phyloP scores from a whole-genome alignment of 2,888 invertebrate species.

The Nesidiocoris tenuis region DNA sequence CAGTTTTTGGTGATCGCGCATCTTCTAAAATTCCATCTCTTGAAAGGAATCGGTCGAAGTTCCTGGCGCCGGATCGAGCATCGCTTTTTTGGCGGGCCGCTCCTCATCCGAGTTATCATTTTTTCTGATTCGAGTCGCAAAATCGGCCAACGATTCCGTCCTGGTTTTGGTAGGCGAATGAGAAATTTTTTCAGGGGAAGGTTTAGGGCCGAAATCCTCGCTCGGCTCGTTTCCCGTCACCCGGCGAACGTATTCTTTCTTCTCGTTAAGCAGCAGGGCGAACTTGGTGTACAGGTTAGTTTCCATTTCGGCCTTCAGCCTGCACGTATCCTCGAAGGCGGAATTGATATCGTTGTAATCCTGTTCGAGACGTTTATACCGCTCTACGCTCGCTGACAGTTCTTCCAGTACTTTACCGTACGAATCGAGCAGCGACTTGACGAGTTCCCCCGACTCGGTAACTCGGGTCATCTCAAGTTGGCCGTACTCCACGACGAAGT shows the following conservation, averaged over 20 bases:
- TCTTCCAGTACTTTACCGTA: conserved; percentile 24
- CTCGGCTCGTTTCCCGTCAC: conserved; percentile 1
- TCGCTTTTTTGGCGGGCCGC: conserved; percentile 13
- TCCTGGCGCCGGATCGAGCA: conserved; percentile 9
- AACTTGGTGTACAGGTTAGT: conserved; percentile 26
- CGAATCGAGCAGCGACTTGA: conserved; percentile 17
- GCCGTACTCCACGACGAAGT: background rate
- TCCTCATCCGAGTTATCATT: background rate
- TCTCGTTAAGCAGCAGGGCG: conserved; percentile 32
- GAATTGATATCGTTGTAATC: conserved; percentile 17
- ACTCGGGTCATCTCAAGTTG: background rate
- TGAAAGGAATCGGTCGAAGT: no score
- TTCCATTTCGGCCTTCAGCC: conserved; percentile 32
- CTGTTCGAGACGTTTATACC: conserved; percentile 7
- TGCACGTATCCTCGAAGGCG: conserved; percentile 14
- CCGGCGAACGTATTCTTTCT: conserved; percentile 31
- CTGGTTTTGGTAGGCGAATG: background rate
- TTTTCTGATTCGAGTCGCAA: background rate
- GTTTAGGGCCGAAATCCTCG: conserved; percentile 21
- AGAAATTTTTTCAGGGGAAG: background rate
- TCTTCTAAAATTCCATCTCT: no score
- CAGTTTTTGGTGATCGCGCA: no score
- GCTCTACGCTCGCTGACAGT: conserved; percentile 9
- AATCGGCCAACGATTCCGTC: background rate
- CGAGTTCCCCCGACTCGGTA: conserved; percentile 3